Evolutionary conservation across 1,140 invertebrate genomes (phyloP), one percentile per base, ranked within the genome.

Genomic region (Sycophila sp.): DNA sequence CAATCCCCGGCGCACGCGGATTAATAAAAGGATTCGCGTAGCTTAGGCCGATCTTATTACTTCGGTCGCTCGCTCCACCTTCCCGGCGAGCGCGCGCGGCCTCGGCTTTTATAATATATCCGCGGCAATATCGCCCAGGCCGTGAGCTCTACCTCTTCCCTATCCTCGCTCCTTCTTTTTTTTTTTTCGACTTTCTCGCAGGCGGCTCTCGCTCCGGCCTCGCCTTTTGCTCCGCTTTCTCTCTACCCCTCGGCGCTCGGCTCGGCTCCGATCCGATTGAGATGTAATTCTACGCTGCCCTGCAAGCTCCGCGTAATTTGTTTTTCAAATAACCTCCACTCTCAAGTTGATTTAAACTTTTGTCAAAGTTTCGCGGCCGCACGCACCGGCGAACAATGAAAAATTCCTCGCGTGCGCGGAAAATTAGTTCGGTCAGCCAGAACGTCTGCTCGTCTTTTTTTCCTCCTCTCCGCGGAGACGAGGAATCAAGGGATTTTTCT

Each of bases 21-120:
- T 84, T 84, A 84, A 82, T 82, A 81, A 83, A 81, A 83, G 81
- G 77, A 84, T 84, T 83, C 81, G 76, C 80, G 77, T 76, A 84
- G 80, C 81, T 83, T 83, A 80, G 80, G 78, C 73, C 78, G 80
- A 75, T 80, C 75, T 83, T 83, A 83, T 83, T 82, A 83, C 80
- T 82, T 80, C 63, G 75, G 78, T 78, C 77, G 53, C 22, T 63
- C 40, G 75, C 58, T 38, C 38, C 32, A 15, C 32, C 13, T n/a
- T 13, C 15, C 30, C 15, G n/a, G 28, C 51, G 24, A 2, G 8
- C 53, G 28, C n/a, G 42, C 56, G 8, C 17, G 53, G 28, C 11
- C 26, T 26, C 49, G 60, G 68, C 68, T 70, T 70, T 70, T 70
- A 70, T n/a, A n/a, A n/a, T n/a, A n/a, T 70, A 70, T 64, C 68